Evolutionary conservation across 2,888 invertebrate genomes (phyloP).

Genomic region (Cheilosia grossa): DNA sequence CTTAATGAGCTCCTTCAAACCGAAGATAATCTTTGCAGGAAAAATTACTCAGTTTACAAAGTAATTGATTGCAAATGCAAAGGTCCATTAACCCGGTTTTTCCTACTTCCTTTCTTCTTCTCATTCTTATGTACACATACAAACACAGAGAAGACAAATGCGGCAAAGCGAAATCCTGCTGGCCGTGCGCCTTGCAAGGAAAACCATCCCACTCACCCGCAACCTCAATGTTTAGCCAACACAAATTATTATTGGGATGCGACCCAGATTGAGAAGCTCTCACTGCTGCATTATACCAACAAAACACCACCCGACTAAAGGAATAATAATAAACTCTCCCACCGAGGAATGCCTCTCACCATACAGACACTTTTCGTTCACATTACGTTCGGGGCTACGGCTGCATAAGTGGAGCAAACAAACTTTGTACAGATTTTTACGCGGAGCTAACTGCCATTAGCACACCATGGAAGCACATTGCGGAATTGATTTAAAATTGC

Average conservation of each 20-base stretch:
- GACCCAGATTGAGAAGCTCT: constrained; percentile 55
- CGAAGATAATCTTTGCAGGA: constrained; percentile 67
- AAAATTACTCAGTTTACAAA: constrained; percentile 70
- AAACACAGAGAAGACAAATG: constrained; percentile 32
- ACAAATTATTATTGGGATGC: constrained; percentile 73
- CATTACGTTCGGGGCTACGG: constrained; percentile 47
- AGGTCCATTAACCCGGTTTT: constrained; percentile 71
- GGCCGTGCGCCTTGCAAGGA: constrained; percentile 29
- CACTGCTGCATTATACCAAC: constrained; percentile 63
- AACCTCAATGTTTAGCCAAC: constrained; percentile 71
- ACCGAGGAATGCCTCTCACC: constrained; percentile 22
- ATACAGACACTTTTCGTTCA: constrained; percentile 40
- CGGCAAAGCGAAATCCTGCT: constrained; percentile 51
- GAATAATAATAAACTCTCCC: background rate
- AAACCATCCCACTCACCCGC: constrained; percentile 53
- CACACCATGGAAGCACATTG: constrained; percentile 10
- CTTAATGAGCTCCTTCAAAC: constrained; percentile 69
- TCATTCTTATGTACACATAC: too few species aligned
- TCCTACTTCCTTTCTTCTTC: constrained; percentile 20
- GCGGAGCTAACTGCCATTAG: constrained; percentile 27
- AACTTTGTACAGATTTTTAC: constrained; percentile 54
- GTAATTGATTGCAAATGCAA: constrained; percentile 73
- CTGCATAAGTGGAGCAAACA: constrained; percentile 61
- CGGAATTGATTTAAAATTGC: constrained; percentile 43
- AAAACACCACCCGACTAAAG: constrained; percentile 21